Conservation (phyloP, 1,140 invertebrate species). For the Lordiphosa clarofinis region DNA sequence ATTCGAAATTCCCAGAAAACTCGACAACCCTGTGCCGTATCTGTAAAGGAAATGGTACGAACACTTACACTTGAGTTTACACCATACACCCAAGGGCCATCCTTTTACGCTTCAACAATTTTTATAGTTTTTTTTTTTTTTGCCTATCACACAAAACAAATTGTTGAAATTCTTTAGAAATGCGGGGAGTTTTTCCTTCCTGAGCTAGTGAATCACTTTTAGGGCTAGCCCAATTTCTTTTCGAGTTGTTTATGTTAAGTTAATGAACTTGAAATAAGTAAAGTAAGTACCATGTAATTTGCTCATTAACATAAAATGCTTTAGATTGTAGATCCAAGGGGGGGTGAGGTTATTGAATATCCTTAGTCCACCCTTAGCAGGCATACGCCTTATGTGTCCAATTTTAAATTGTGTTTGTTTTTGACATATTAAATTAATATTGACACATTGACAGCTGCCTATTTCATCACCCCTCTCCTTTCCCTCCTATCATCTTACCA, state of each 20-base stretch:
- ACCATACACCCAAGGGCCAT: conserved; percentile 33
- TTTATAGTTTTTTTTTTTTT: conserved; percentile 39
- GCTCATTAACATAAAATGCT: conserved; percentile 52
- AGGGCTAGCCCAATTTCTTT: conserved; percentile 36
- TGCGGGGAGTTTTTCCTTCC: conserved; percentile 13
- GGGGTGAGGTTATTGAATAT: conserved; percentile 12
- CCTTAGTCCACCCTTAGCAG: conserved; percentile 21
- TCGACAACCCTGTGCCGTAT: conserved; percentile 37
- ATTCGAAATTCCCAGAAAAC: background rate
- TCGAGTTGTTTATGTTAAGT: conserved; percentile 34
- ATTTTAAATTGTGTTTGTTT: conserved; percentile 69
- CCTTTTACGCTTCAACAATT: conserved; percentile 70
- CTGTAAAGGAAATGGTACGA: conserved; percentile 50
- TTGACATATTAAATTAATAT: conserved; percentile 76
- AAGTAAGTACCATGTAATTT: conserved; percentile 61
- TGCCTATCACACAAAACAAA: conserved; percentile 28
- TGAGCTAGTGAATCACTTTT: conserved; percentile 25
- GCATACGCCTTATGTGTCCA: conserved; percentile 44
- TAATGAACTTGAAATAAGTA: conserved; percentile 45
- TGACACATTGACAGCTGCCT: conserved; percentile 74
- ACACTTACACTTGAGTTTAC: conserved; percentile 23
- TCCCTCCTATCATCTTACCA: conserved; percentile 11
- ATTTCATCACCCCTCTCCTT: conserved; percentile 11
- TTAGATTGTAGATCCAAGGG: conserved; percentile 4
- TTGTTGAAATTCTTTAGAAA: conserved; percentile 20